Evolutionary conservation across 1,140 invertebrate species (phyloP).

Genomic region (Drosophila takahashii): DNA sequence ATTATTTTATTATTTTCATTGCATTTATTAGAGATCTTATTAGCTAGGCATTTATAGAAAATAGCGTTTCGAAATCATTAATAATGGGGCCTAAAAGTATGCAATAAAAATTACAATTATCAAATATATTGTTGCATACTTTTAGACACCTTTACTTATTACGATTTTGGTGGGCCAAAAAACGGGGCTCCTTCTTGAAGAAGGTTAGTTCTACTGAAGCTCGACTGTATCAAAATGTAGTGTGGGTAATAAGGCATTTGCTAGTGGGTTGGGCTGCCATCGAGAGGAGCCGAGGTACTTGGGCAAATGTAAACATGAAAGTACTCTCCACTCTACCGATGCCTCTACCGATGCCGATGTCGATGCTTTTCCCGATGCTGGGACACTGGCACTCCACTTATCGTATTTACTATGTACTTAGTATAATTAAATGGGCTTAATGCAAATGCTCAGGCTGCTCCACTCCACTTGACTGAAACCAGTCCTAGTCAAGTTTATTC

Average conservation of each 20-base stretch:
- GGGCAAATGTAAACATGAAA: slow-evolving; percentile 56
- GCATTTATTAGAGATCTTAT: not conserved
- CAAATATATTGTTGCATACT: no score
- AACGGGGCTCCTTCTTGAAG: no score
- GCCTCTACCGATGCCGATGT: slow-evolving; percentile 9
- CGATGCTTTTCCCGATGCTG: slow-evolving; percentile 21
- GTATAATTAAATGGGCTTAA: slow-evolving; percentile 82
- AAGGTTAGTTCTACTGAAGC: not conserved
- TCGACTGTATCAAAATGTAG: slow-evolving; percentile 21
- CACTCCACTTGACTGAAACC: not conserved
- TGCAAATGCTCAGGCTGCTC: slow-evolving; percentile 58
- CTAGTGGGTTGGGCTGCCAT: slow-evolving; percentile 20
- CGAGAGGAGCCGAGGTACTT: slow-evolving; percentile 38
- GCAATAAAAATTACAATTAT: no score
- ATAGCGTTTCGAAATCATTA: no score
- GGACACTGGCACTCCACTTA: slow-evolving; percentile 43
- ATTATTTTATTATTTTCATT: not conserved
- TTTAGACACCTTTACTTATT: no score
- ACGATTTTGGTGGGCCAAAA: no score
- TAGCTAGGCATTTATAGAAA: no score
- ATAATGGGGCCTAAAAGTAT: no score
- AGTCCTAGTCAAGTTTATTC: slow-evolving; percentile 53
- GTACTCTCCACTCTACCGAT: slow-evolving; percentile 24
- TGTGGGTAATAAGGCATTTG: slow-evolving; percentile 47
- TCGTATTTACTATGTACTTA: slow-evolving; percentile 81